Evolutionary conservation across 2,797 vertebrate species (phyloP).

Genomic region (Megalops cyprinoides): DNA sequence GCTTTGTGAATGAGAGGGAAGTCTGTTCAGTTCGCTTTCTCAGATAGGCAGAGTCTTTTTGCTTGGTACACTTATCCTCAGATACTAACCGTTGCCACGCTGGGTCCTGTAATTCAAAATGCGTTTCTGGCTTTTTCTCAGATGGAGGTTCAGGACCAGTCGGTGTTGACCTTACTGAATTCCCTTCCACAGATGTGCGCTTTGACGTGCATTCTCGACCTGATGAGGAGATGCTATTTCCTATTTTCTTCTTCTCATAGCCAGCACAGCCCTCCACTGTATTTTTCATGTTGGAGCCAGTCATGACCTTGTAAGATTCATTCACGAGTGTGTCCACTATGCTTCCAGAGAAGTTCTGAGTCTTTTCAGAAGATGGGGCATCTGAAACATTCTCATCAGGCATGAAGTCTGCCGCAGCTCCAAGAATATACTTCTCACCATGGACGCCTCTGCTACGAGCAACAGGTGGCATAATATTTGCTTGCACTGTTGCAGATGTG

Average conservation of each 20-base stretch:
- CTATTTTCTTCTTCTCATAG: constrained; percentile 74
- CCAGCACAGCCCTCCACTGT: constrained; percentile 78
- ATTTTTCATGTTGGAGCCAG: constrained; percentile 79
- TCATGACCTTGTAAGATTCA: constrained; percentile 87
- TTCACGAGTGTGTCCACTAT: constrained; percentile 88
- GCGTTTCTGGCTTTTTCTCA: constrained; percentile 20
- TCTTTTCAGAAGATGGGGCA: constrained; percentile 58
- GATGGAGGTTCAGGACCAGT: constrained; percentile 47
- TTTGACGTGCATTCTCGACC: constrained; percentile 67
- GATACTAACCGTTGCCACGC: constrained; percentile 37
- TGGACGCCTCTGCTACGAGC: constrained; percentile 45
- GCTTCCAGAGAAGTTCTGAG: constrained; percentile 80
- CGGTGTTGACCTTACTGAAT: constrained; percentile 50
- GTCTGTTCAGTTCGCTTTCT: constrained; percentile 54
- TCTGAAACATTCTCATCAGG: constrained; percentile 47
- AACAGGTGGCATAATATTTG: constrained; percentile 49
- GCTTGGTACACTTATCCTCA: constrained; percentile 31
- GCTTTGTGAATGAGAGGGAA: constrained; percentile 58
- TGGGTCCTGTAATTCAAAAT: constrained; percentile 41
- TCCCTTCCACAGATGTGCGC: constrained; percentile 64
- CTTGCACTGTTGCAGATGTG: constrained; percentile 51
- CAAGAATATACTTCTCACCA: constrained; percentile 44
- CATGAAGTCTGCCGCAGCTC: constrained; percentile 36
- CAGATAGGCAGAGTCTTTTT: constrained; percentile 46
- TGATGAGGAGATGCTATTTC: constrained; percentile 57